A percentile compares a stretch with the other conserved stretches of the same genome.
Evolutionary conservation across 2,113 vertebrate genomes (phyloP).

Genomic region (Nicator chloris): DNA sequence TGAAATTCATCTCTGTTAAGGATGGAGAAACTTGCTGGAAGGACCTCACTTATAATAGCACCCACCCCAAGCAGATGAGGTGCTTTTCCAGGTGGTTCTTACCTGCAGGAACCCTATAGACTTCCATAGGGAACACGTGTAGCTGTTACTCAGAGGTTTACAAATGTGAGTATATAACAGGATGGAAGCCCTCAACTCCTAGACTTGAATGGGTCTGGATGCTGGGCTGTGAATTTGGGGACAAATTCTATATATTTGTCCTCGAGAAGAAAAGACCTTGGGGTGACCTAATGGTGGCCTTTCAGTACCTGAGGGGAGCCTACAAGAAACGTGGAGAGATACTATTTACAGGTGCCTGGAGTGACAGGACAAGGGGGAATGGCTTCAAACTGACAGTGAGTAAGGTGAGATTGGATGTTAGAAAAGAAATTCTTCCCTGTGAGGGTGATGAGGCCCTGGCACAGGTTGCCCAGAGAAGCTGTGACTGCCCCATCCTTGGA

Average conservation of each 20-base stretch:
- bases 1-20: neutral
- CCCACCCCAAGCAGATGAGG: neutral
- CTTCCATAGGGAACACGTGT: fast-evolving
- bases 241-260: neutral
- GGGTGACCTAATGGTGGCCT: neutral
- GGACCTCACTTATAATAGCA: neutral
- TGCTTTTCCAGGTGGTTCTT: neutral
- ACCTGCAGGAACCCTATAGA: neutral
- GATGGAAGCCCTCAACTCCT: neutral
- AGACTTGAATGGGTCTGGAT: neutral
- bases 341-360: neutral
- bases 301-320: neutral
- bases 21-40: neutral
- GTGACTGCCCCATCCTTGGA: neutral
- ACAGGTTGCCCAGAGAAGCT: neutral
- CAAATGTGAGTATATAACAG: neutral
- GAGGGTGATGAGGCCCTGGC: neutral
- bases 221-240: neutral
- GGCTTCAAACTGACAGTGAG: neutral
- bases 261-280: neutral
- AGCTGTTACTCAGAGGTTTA: neutral
- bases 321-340: neutral
- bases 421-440: neutral
- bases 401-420: neutral
- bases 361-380: neutral